Percentiles rank a stretch among this genome's conserved stretches.
These are phyloP conservation scores for Saccostrea echinata DNA, from an alignment of 1,140 invertebrate species.

Conservation along the genomic window DNA sequence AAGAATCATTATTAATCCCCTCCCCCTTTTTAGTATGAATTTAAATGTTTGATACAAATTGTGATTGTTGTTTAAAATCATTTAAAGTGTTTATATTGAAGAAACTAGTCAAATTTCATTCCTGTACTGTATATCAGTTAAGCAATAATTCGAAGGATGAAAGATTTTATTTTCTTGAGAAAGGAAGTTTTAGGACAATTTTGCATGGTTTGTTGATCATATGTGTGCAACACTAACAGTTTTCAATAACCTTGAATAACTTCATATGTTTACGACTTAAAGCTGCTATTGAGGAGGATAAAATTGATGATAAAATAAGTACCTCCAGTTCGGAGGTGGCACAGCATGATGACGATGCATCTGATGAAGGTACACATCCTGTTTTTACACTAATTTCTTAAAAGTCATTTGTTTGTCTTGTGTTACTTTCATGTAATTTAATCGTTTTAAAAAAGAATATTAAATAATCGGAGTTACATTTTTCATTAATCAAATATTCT, in stretches of 20 bases:
- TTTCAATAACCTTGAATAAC: neutral
- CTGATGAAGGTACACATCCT: constrained; percentile 65
- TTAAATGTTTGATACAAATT: neutral
- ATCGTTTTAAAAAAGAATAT: neutral
- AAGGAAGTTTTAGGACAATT: neutral
- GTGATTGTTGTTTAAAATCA: neutral
- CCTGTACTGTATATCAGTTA: neutral
- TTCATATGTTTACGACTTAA: constrained; percentile 2
- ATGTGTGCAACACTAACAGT: neutral
- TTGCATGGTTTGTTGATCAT: neutral
- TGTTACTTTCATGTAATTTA: neutral
- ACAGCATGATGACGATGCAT: constrained; percentile 71
- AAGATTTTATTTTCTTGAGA: neutral
- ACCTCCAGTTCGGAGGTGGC: constrained; percentile 74
- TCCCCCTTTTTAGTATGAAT: neutral
- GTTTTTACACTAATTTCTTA: neutral
- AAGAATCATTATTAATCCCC: neutral
- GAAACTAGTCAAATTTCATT: neutral
- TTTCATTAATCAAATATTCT: neutral
- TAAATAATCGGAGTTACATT: neutral
- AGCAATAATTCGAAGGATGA: neutral
- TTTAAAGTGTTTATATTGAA: neutral
- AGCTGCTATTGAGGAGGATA: constrained; percentile 36
- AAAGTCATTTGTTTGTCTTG: neutral
- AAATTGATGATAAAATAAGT: constrained; percentile 66